Evolutionary conservation across 2,113 vertebrate species (phyloP).

Genomic region (Mormyrus iriodes): DNA sequence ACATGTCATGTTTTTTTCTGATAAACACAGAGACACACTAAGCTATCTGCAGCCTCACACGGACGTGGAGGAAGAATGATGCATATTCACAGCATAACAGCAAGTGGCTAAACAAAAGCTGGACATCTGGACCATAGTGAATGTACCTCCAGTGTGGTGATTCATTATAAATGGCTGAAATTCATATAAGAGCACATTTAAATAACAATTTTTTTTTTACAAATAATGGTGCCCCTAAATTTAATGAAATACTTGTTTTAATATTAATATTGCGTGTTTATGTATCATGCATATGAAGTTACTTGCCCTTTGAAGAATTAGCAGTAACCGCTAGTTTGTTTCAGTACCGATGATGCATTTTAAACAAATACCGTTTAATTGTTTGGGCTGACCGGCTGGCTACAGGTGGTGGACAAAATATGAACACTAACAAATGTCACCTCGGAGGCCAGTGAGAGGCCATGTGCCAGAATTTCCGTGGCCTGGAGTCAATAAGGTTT

Average conservation of each 20-base stretch:
- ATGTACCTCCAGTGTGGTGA: background rate
- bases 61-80: background rate
- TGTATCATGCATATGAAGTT: background rate
- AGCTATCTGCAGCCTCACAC: background rate
- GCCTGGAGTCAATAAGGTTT: slow-evolving; percentile 2
- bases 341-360: background rate
- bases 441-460: background rate
- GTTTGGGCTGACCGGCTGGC: background rate
- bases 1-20: background rate
- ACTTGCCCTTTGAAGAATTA: background rate
- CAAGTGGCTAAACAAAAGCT: background rate
- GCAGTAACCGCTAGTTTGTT: background rate
- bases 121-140: background rate
- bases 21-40: background rate
- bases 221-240: background rate
- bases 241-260: background rate
- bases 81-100: background rate
- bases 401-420: background rate
- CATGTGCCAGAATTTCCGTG: background rate
- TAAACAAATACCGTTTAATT: background rate
- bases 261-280: background rate
- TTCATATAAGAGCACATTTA: background rate
- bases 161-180: background rate
- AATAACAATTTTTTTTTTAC: background rate
- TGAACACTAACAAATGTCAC: background rate